Evolutionary conservation across 2,888 invertebrate species (phyloP).

Genomic region (Stomorhina lunata): DNA sequence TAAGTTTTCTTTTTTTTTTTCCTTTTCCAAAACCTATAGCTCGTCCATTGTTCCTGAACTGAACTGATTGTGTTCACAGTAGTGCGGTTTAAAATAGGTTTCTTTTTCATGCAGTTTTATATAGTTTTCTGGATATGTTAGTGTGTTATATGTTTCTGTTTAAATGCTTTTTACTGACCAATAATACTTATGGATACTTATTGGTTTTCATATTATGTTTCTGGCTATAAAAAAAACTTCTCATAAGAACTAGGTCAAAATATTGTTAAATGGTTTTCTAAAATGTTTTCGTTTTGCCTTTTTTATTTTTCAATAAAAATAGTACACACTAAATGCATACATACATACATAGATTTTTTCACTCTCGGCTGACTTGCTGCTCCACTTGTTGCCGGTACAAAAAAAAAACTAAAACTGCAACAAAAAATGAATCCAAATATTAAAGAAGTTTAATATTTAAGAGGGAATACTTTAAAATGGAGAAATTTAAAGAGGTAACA

Average conservation of each 20-base stretch:
- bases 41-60: slow-evolving; percentile 11
- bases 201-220: slow-evolving; percentile 61
- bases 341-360: slow-evolving; percentile 1
- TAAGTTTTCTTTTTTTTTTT: slow-evolving; percentile 29
- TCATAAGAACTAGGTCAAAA: slow-evolving; percentile 57
- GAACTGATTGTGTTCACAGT: slow-evolving; percentile 45
- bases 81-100: slow-evolving; percentile 65
- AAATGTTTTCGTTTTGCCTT: neutral
- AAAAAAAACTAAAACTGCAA: neutral
- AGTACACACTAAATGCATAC: neutral
- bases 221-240: slow-evolving; percentile 47
- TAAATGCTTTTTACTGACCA: slow-evolving; percentile 55
- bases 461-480: neutral
- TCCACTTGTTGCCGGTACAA: slow-evolving; percentile 56
- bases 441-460: slow-evolving; percentile 1
- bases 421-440: neutral
- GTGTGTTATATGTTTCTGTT: neutral
- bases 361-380: slow-evolving; percentile 21
- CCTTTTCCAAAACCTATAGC: too few species aligned
- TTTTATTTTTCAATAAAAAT: neutral
- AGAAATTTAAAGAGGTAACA: slow-evolving; percentile 19
- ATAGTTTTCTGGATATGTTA: slow-evolving; percentile 36
- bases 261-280: slow-evolving; percentile 63
- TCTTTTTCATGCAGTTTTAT: slow-evolving; percentile 66
- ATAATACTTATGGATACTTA: slow-evolving; percentile 67